Evolutionary conservation across 2,797 vertebrate species (phyloP).

Genomic region (Eulemur rubriventer): DNA sequence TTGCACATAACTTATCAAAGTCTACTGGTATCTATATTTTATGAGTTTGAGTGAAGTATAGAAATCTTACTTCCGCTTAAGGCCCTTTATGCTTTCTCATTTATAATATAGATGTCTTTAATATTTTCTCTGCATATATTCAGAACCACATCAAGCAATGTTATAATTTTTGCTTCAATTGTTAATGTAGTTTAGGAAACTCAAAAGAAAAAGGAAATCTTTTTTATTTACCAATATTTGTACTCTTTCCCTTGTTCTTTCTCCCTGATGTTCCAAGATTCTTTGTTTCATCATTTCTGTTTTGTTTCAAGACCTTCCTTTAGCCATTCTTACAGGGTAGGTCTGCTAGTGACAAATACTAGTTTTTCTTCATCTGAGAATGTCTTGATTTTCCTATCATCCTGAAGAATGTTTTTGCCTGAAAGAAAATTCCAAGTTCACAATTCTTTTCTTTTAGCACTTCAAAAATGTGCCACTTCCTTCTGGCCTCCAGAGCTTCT

Average conservation of each 20-base stretch:
- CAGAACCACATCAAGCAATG: background rate
- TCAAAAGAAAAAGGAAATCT: background rate
- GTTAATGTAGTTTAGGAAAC: background rate
- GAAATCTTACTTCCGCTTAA: background rate
- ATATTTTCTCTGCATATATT: background rate
- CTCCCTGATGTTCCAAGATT: background rate
- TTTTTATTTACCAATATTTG: background rate
- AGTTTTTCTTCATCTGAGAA: background rate
- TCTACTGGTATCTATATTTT: background rate
- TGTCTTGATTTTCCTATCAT: background rate
- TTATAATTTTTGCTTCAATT: background rate
- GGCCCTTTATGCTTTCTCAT: background rate
- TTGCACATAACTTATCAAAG: background rate
- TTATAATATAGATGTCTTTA: background rate
- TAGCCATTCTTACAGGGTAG: background rate
- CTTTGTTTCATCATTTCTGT: background rate
- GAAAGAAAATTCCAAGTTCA: background rate
- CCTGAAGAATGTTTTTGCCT: background rate
- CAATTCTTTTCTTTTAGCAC: background rate
- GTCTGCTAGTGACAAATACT: background rate
- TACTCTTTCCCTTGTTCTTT: background rate
- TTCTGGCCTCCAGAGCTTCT: background rate
- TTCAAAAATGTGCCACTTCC: background rate
- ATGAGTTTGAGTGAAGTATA: background rate
- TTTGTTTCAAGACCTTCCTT: background rate